phyloP scores from a whole-genome alignment of 2,797 vertebrate genomes.

The Cyprinodon diabolis region DNA sequence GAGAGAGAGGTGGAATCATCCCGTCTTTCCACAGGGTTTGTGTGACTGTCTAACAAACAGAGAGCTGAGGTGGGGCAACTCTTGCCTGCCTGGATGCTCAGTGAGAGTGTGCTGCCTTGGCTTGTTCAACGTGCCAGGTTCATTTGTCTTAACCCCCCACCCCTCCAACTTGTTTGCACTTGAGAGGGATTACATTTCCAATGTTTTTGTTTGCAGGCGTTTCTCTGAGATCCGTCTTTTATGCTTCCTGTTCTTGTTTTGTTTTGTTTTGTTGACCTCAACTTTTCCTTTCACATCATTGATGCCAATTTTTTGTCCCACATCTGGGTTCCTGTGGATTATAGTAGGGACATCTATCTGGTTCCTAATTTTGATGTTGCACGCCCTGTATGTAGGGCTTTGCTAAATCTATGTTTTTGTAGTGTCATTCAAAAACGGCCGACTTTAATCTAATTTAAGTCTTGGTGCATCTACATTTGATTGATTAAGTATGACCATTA shows the following conservation, averaged over 20 bases:
- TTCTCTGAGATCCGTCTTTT: constrained; percentile 19
- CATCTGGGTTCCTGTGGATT: not conserved
- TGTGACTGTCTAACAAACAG: constrained; percentile 50
- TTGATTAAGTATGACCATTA: too few species aligned
- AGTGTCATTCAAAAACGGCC: too few species aligned
- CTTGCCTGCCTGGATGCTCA: constrained; percentile 39
- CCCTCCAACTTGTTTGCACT: constrained; percentile 53
- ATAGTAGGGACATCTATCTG: not conserved
- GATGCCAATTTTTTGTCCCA: not conserved
- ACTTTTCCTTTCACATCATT: not conserved
- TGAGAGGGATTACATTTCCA: constrained; percentile 54
- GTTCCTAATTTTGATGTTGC: not conserved
- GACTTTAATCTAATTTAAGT: too few species aligned
- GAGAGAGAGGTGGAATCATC: not conserved
- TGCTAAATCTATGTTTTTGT: too few species aligned
- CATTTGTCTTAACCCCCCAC: constrained; percentile 44
- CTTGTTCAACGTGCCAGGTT: constrained; percentile 62
- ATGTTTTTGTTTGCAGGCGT: constrained; percentile 31
- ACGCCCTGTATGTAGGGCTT: too few species aligned
- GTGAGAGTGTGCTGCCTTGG: constrained; percentile 55
- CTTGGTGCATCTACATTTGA: too few species aligned
- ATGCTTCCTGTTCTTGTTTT: constrained; percentile 16
- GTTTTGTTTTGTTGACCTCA: constrained; percentile 21
- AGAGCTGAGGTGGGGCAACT: constrained; percentile 52
- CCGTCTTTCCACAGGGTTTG: constrained; percentile 20